Conservation (phyloP, 1,140 invertebrate species). For the Drosophila kanapiae region DNA sequence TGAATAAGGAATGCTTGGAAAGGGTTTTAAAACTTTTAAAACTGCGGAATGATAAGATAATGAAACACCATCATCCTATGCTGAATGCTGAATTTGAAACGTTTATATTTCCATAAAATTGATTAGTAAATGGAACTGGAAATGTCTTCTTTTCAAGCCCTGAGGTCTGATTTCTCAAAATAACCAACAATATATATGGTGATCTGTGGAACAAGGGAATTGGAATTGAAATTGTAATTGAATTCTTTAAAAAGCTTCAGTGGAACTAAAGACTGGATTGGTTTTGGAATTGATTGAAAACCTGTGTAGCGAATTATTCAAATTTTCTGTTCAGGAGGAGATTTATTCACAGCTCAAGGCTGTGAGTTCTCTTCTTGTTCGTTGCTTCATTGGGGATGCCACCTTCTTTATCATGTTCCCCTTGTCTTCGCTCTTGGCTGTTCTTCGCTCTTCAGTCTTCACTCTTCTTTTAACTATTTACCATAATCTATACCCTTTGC, state of each 20-base stretch:
- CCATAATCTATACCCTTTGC: slow-evolving; percentile 35
- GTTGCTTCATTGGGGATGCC: neutral
- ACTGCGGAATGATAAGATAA: neutral
- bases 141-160: no score
- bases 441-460: neutral
- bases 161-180: neutral
- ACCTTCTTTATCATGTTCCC: slow-evolving; percentile 15
- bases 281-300: slow-evolving; percentile 15
- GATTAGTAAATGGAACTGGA: neutral
- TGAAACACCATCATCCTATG: neutral
- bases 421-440: no score
- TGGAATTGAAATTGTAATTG: neutral
- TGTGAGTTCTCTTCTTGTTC: neutral
- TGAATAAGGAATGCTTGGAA: neutral
- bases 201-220: neutral
- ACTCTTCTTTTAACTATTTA: slow-evolving; percentile 4
- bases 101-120: neutral
- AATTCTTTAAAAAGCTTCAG: neutral
- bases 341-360: slow-evolving; percentile 12
- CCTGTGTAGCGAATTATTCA: slow-evolving; percentile 18
- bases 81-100: neutral
- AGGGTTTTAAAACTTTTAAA: neutral
- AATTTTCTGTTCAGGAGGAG: neutral
- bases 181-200: neutral
- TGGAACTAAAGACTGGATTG: neutral